Evolutionary conservation across 2,888 invertebrate genomes (phyloP), one percentile per base, ranked within the genome.

Genomic region (Geotrupes spiniger): DNA sequence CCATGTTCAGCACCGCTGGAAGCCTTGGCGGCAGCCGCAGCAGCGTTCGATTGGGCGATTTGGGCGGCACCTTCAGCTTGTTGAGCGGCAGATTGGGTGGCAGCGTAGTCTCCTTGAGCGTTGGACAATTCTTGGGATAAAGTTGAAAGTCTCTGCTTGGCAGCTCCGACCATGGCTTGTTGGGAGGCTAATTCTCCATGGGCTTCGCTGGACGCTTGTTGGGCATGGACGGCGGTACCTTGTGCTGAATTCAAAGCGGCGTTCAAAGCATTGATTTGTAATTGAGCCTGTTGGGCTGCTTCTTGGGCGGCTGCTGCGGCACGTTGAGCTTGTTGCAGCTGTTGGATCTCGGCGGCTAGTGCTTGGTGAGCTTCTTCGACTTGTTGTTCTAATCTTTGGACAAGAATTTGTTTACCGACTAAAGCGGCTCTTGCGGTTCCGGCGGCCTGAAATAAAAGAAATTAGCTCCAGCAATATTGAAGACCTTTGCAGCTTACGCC

Each of bases 231-330:
- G 0, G 84, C 81, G 0, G 87, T 84, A 0, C 85, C 82, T 65
- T 86, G 87, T 1, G 89, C 89, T 28, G 87, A 85, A 68, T 89
- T 88, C 42, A 88, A 63, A 0, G 87, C 87, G 0, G 87, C 85
- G 58, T 84, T 85, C 59, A 87, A 79, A 4, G 87, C 85, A 65
- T 83, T 83, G 42, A 85, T 81, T 75, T 81, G 71, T 44, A 63
- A 70, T 58, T 76, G 64, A 47, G 61, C 58, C 50, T 59, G 61
- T 63, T 84, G 83, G 74, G 81, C 80, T 27, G 88, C 87, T 69
- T 87, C 85, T 65, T 85, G 82, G 0, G 87, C 84, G 1, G 86
- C 75, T 49, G 82, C 82, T 0, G 88, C 83, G 0, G 88, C 72
- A 54, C 86, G 74, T 68, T 87, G 85, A 4, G 89, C 87, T 52